Evolutionary conservation across 1,140 invertebrate species (phyloP), one percentile per base, ranked within the genome.

Genomic region (Melitaea cinxia): DNA sequence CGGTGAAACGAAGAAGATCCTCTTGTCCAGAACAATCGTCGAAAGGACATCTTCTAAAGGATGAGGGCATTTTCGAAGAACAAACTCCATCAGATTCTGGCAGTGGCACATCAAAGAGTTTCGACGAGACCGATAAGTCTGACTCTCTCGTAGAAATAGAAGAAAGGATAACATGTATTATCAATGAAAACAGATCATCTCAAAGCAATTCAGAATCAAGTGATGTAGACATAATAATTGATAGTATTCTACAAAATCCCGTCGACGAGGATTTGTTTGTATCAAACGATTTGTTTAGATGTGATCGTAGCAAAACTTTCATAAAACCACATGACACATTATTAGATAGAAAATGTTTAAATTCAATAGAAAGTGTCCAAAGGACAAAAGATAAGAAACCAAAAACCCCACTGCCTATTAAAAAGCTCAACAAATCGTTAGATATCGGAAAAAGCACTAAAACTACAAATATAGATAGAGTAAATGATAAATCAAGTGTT

Each of bases 1-100:
- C 94, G 0, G 93, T 94, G 0, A 94, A 94, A 73, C 86, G 93
- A 65, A 85, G 94, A 49, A 24, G 56, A 35, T 88, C 88, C 12
- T 94, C 93, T n/a, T 92, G 86, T 64, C 86, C 88, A 23, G 83
- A 89, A 64, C 80, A 76, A 58, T 71, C 85, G 1, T 64, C 73
- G 9, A 82, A 77, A 53, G 65, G 64, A 14, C 65, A 57, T 7
- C 17, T 60, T 30, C 68, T 60, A 56, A 68, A 55, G 21, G 73
- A 82, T 5, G 80, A 83, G 12, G 75, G 74, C 2, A 83, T 86
- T 37, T 82, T 80, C 55, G 83, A 88, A 79, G 75, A 73, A 7
- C 72, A 80, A 71, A 88, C 85, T 2, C 84, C 85, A 4, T 87
- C 86, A 7, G 88, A 89, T 53, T 86, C 85, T 9, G 80, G 82